Base-by-base conservation (phyloP, 2,797 vertebrate genomes). In the Eulemur rubriventer region DNA sequence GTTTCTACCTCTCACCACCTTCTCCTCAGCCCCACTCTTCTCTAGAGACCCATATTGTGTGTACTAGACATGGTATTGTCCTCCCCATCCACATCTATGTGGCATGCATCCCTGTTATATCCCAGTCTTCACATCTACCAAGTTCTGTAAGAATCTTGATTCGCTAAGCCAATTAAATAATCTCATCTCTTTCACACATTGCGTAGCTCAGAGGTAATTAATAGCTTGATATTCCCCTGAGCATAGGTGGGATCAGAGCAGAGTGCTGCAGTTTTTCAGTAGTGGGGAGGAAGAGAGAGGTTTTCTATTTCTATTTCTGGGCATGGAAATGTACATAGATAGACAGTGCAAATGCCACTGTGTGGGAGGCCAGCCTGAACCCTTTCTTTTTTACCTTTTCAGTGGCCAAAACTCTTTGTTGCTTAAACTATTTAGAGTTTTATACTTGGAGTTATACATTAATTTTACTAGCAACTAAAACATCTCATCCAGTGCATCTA, bases 341-440 rank as follows among this genome's bases (percentile, higher is more conserved):
- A 48, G 30, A 81, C 17, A 11, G 20, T 67, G 0, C 7, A 72
- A 59, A 14, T 88, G 13, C 17, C 13, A 50, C 52, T 13, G 75
- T 1, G 2, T 26, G 26, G 7, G 20, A 94, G 50, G 5, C 4
- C 41, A 80, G 17, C 9, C 11, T 26, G 35, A 69, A 16, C n/a
- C 4, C 11, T 72, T 26, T 22, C 14, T 43, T 43, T 24, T 33
- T 46, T 28, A 83, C 10, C 7, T 79, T 70, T 43, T 78, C 14
- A 57, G 18, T 18, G 38, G 20, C 4, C 4, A 75, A 73, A 61
- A 84, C 8, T 72, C 26, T 9, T 41, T 81, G 43, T 72, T 46
- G 24, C n/a, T 87, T 90, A 96, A 93, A 52, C 4, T 7, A 41
- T 55, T 80, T 70, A 50, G 13, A 91, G 41, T 92, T n/a, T n/a